A percentile compares a stretch with the other conserved stretches of the same genome.
Evolutionary conservation across 2,113 vertebrate genomes (phyloP).

Genomic region (Cnemophilus loriae): DNA sequence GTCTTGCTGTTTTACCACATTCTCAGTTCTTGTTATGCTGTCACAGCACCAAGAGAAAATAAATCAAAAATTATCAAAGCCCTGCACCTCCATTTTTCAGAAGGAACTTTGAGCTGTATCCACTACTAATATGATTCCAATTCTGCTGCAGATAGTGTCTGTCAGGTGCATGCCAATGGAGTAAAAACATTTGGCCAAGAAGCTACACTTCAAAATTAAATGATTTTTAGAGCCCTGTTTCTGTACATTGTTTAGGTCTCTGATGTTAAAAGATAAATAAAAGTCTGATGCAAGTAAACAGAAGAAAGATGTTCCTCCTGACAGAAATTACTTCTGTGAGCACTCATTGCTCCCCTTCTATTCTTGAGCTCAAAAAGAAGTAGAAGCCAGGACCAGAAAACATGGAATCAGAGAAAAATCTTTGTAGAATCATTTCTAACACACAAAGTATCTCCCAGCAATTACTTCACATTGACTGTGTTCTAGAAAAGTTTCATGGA

Average conservation of each 20-base stretch:
- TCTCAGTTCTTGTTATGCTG: background rate
- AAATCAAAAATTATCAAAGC: background rate
- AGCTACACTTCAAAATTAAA: background rate
- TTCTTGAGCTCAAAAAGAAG: background rate
- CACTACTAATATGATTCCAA: background rate
- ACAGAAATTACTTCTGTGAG: background rate
- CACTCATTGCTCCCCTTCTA: background rate
- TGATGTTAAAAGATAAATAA: background rate
- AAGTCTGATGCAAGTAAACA: background rate
- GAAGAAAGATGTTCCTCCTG: background rate
- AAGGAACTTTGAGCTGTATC: background rate
- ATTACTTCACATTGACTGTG: background rate
- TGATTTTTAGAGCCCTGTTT: background rate
- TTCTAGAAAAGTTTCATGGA: background rate
- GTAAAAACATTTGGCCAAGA: background rate
- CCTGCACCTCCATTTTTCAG: background rate
- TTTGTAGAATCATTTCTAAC: background rate
- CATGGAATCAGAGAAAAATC: background rate
- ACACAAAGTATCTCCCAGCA: background rate
- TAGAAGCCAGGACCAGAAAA: background rate
- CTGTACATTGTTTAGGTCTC: background rate
- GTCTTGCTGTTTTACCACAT: background rate
- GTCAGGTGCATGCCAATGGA: background rate
- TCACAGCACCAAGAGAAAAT: conserved; percentile 28
- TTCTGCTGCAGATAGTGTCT: background rate